Percentiles rank a stretch among this genome's conserved stretches.
These are phyloP conservation scores for human (Homo sapiens) DNA, from an alignment of 2,113 vertebrate genomes.

Conservation along the genomic window GRCh38 chr7:117910001-117910500, in stretches of 20 bases:
- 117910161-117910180: not conserved
- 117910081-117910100: too few relatives aligned
- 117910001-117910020: too few relatives aligned
- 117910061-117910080: too few relatives aligned
- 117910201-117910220: not conserved
- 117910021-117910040: too few relatives aligned
- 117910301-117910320: not conserved
- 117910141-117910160: not conserved
- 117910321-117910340: not conserved
- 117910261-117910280: not conserved
- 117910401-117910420: slow-evolving; percentile 6
- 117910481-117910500: not conserved
- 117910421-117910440: slow-evolving; percentile 31
- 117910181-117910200: not conserved
- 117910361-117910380: not conserved
- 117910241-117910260: not conserved
- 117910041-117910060: too few relatives aligned
- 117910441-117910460: not conserved
- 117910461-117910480: not conserved
- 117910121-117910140: not conserved
- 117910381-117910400: not conserved
- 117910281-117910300: not conserved
- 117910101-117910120: too few relatives aligned
- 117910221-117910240: not conserved
- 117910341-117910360: not conserved